Conservation (phyloP, 2,113 vertebrate species). For the Arvicanthis niloticus region DNA sequence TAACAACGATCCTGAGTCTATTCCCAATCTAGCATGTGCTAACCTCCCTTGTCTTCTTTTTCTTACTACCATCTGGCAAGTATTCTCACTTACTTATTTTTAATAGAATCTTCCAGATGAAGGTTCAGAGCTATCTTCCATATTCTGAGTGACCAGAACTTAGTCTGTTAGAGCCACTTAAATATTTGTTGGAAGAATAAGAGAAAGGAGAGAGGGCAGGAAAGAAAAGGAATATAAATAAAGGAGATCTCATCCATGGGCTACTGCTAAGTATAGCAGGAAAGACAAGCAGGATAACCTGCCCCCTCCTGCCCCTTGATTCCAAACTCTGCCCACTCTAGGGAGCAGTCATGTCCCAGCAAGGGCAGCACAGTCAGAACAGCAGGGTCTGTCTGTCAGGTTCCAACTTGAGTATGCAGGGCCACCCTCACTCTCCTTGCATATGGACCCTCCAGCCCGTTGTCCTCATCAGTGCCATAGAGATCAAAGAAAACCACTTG, state of each 20-base stretch:
- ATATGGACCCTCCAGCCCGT: not conserved
- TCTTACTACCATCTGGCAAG: not conserved
- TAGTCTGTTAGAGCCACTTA: not conserved
- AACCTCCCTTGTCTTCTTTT: not conserved
- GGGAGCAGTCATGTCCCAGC: not conserved
- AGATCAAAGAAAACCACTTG: not conserved
- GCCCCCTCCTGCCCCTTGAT: too few relatives aligned
- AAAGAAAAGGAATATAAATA: too few relatives aligned
- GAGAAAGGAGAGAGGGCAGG: not conserved
- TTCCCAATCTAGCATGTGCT: not conserved
- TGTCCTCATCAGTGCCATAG: not conserved
- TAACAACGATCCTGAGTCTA: rapidly evolving
- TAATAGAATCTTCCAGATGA: not conserved
- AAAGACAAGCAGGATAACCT: not conserved
- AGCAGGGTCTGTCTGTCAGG: not conserved
- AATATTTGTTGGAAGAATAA: not conserved
- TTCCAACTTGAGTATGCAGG: rapidly evolving
- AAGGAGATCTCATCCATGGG: not conserved
- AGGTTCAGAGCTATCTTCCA: not conserved
- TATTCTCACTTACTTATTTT: not conserved
- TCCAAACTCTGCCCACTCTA: not conserved
- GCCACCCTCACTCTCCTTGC: too few relatives aligned
- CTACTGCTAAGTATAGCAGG: not conserved
- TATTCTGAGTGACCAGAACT: not conserved
- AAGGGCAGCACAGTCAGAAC: not conserved